phyloP scores from a whole-genome alignment of 2,797 vertebrate genomes.

The Fratercula arctica region DNA sequence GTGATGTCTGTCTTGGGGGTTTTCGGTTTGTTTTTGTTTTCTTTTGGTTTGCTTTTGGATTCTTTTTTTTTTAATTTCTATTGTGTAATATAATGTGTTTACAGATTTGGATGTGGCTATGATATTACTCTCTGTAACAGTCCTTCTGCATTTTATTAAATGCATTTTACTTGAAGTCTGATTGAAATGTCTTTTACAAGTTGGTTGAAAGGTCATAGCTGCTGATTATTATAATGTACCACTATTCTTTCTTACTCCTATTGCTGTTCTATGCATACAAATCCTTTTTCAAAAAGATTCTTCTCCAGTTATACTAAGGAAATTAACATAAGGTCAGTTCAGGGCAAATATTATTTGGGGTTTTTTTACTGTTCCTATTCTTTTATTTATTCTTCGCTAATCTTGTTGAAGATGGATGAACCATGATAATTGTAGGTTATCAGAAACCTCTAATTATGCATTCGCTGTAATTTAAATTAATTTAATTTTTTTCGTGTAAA shows the following conservation, averaged over 20 bases:
- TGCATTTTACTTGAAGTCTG: not conserved
- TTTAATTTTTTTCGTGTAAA: not conserved
- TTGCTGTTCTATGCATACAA: not conserved
- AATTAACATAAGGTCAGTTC: not conserved
- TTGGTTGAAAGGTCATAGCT: not conserved
- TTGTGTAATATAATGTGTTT: not conserved
- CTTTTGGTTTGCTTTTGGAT: not conserved
- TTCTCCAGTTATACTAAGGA: not conserved
- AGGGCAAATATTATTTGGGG: not conserved
- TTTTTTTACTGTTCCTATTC: not conserved
- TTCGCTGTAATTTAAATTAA: not conserved
- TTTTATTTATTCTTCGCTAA: not conserved
- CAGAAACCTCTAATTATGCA: not conserved
- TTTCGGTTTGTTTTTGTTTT: not conserved
- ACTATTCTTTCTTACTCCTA: not conserved
- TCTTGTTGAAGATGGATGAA: conserved; percentile 12
- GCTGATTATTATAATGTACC: not conserved
- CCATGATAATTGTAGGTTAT: not conserved
- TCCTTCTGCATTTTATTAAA: not conserved
- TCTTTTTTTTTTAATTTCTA: not conserved
- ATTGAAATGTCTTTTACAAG: not conserved
- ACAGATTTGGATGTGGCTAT: not conserved
- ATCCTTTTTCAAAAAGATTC: not conserved
- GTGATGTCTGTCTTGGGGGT: not conserved
- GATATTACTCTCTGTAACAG: not conserved